Conservation (phyloP, 2,888 invertebrate genomes). For the Zhuqinia jingwanae region DNA sequence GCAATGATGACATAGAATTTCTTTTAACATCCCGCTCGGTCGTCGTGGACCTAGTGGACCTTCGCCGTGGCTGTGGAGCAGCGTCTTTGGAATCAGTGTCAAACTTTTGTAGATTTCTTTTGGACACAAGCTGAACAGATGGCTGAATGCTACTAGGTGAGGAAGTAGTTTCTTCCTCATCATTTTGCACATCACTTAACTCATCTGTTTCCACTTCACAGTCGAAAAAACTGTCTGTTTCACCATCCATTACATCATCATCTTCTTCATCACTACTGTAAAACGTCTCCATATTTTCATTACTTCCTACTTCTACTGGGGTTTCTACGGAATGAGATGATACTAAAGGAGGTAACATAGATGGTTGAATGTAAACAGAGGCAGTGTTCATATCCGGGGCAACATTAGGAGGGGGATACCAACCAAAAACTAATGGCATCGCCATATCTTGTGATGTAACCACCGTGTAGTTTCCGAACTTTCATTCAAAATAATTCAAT, state of each 20-base stretch:
- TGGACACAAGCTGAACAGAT: slow-evolving; percentile 53
- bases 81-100: slow-evolving; percentile 50
- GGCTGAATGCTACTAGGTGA: slow-evolving; percentile 60
- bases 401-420: slow-evolving; percentile 75
- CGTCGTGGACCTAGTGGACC: slow-evolving; percentile 54
- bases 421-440: slow-evolving; percentile 77
- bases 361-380: slow-evolving; percentile 70
- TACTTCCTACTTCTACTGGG: slow-evolving; percentile 69
- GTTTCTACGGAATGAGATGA: slow-evolving; percentile 63
- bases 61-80: slow-evolving; percentile 24
- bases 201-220: slow-evolving; percentile 72
- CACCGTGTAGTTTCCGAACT: slow-evolving; percentile 77
- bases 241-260: slow-evolving; percentile 66
- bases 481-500: slow-evolving; percentile 69
- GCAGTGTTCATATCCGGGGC: slow-evolving; percentile 72
- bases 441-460: slow-evolving; percentile 75
- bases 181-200: slow-evolving; percentile 21
- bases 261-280: slow-evolving; percentile 59
- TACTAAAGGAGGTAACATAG: slow-evolving; percentile 69
- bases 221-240: slow-evolving; percentile 76
- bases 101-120: slow-evolving; percentile 63
- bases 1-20: slow-evolving; percentile 69
- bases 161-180: slow-evolving; percentile 8
- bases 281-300: slow-evolving; percentile 62
- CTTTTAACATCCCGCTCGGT: slow-evolving; percentile 52